Evolutionary conservation across 2,797 vertebrate species (phyloP), one percentile per base, ranked within the genome.

Genomic region (Sus cebifrons): DNA sequence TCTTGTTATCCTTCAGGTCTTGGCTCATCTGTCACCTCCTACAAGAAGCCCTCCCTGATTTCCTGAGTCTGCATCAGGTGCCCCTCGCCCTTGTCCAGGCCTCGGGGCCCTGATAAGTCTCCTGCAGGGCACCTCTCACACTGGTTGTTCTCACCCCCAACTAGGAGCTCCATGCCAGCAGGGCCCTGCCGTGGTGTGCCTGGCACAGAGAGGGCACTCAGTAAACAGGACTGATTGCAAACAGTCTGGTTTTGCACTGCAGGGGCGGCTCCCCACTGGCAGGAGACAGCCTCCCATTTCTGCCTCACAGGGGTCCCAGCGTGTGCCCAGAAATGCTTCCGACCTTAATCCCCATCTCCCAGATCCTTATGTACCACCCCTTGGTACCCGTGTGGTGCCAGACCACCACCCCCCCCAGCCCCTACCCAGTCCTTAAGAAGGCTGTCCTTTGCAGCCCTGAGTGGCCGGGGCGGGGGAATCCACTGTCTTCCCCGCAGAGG

Each of bases 311-410:
- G 83, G 29, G 49, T 36, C 75, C 83, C 71, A 27, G 5, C 27
- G 29, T 29, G 60, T 5, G 49, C 29, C 81, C 60, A 27, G 77
- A 93, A 44, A 18, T 4, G 6, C 56, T 25, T 67, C 79, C 4
- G 12, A 68, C 23, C 40, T 81, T 5, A 14, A 52, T 13, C 23
- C 58, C 18, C 9, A 20, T 15, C 3, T 49, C 44, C 44, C 44
- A 49, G 89, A 16, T 64, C 64, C 74, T 96, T 94, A 93, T 17
- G 12, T 64, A 93, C 93, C 56, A 25, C 6, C 56, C n/a, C 1
- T 10, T 49, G 0, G 74, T 49, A 27, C 83, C 91, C 82, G 81
- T 4, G 17, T 15, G 71, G 25, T 6, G 21, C 17, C 52, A 44
- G 36, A 71, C 64, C 91, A 54, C 85, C 67, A 1, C 40, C 36